phyloP scores from a whole-genome alignment of 2,888 invertebrate genomes.

The Sinohyriopsis cumingii region DNA sequence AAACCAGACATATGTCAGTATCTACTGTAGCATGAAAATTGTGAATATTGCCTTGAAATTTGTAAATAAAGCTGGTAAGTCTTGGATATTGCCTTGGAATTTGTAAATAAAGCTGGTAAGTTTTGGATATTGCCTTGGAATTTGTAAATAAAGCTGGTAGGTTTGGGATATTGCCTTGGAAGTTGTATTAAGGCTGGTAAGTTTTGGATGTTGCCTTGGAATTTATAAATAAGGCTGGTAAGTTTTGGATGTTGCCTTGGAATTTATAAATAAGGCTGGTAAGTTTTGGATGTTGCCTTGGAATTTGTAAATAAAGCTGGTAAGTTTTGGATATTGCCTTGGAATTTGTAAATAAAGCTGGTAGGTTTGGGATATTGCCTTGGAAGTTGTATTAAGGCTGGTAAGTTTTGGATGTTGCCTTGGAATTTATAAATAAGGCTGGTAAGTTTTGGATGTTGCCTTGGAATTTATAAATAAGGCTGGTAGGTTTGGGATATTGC shows the following conservation, averaged over 20 bases:
- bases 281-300: conserved; percentile 38
- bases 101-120: conserved; percentile 31
- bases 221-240: conserved; percentile 27
- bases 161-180: conserved; percentile 37
- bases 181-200: conserved; percentile 34
- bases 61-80: conserved; percentile 33
- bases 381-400: conserved; percentile 32
- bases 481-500: conserved; percentile 37
- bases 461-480: conserved; percentile 24
- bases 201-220: conserved; percentile 37
- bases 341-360: conserved; percentile 31
- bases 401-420: too few relatives aligned
- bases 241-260: too few relatives aligned
- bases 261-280: conserved; percentile 5
- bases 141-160: conserved; percentile 33
- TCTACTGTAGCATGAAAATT: conserved; percentile 42
- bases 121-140: conserved; percentile 37
- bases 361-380: conserved; percentile 36
- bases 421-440: too few relatives aligned
- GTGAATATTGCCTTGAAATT: conserved; percentile 38
- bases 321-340: conserved; percentile 40
- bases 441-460: conserved; percentile 37
- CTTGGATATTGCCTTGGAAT: conserved; percentile 35
- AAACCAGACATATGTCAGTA: conserved; percentile 32
- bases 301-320: conserved; percentile 30